phyloP scores from a whole-genome alignment of 1,140 invertebrate species.

The Armadillidium nasatum region DNA sequence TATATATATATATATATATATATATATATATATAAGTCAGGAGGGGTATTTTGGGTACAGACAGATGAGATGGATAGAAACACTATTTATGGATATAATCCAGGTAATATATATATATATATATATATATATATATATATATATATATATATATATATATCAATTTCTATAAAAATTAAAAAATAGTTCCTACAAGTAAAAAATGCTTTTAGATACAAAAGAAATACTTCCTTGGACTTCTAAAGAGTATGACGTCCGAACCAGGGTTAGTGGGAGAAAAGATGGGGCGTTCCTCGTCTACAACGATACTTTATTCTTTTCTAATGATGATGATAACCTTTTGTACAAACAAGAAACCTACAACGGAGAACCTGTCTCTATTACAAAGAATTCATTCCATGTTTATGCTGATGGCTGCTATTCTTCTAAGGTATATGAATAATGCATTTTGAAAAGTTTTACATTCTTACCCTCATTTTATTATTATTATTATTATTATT shows the following conservation, averaged over 20 bases:
- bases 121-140: no score
- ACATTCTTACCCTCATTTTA: no score
- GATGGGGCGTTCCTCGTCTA: constrained; percentile 20
- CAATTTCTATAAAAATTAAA: no score
- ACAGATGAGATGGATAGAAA: no score
- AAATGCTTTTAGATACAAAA: constrained; percentile 2
- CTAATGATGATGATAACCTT: constrained; percentile 16
- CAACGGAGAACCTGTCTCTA: neutral
- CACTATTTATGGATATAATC: no score
- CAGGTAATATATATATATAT: no score
- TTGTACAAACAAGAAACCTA: constrained; percentile 5
- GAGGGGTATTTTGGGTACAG: no score
- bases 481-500: no score
- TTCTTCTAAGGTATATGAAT: constrained; percentile 18
- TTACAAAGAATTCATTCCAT: constrained; percentile 10
- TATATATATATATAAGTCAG: no score
- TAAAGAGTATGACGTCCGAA: constrained; percentile 9
- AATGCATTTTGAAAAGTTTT: neutral
- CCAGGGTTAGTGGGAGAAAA: constrained; percentile 11
- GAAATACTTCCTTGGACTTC: constrained; percentile 23
- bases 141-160: no score
- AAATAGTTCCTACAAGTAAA: no score
- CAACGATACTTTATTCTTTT: constrained; percentile 23
- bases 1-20: no score
- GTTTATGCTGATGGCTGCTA: constrained; percentile 24